These are phyloP conservation scores for Calameuta filiformis DNA, from an alignment of 2,888 invertebrate genomes.

Conservation along the genomic window DNA sequence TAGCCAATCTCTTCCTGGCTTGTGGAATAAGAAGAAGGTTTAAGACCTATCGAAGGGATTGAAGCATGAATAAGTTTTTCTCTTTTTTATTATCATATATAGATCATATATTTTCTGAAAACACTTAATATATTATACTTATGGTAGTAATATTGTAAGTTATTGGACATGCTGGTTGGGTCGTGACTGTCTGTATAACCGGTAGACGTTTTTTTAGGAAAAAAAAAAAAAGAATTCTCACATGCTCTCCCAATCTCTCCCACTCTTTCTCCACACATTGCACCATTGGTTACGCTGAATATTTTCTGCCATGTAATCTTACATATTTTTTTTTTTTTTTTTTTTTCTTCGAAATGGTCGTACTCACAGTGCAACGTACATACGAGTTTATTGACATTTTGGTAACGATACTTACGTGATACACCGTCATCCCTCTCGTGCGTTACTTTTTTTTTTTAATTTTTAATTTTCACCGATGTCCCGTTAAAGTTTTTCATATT, in stretches of 20 bases:
- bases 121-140: slow-evolving; percentile 61
- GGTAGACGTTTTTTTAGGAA: slow-evolving; percentile 21
- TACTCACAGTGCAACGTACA: not conserved
- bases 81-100: slow-evolving; percentile 60
- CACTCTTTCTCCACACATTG: not conserved
- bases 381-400: slow-evolving; percentile 31
- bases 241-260: not conserved
- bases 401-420: slow-evolving; percentile 25
- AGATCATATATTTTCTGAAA: slow-evolving; percentile 61
- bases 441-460: not conserved
- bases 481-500: not conserved
- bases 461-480: not conserved
- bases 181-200: slow-evolving; percentile 31
- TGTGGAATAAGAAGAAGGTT: slow-evolving; percentile 35
- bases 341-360: not conserved
- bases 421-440: slow-evolving; percentile 2
- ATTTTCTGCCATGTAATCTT: not conserved
- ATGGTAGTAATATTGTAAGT: slow-evolving; percentile 56
- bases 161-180: slow-evolving; percentile 50
- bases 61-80: slow-evolving; percentile 31
- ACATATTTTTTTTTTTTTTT: not conserved
- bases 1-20: slow-evolving; percentile 37
- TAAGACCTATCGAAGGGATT: slow-evolving; percentile 29
- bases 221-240: not conserved
- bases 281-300: not conserved